These are phyloP conservation scores for Drosophila pallidifrons DNA, from an alignment of 1,140 invertebrate species.

Conservation along the genomic window DNA sequence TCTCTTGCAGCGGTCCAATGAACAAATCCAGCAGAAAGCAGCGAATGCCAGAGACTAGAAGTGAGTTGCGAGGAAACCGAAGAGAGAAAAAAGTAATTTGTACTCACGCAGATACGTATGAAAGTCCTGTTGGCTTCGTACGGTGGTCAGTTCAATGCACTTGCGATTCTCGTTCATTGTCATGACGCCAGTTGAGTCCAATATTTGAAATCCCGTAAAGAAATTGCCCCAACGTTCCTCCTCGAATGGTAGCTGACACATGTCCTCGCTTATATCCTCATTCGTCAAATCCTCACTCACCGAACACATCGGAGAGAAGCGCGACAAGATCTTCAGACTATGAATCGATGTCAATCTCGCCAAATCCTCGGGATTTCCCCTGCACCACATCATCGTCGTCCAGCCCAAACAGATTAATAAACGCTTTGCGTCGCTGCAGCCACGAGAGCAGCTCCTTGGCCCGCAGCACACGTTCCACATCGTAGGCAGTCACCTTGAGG, in stretches of 20 bases:
- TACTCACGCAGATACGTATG: conserved; percentile 61
- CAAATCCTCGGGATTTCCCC: conserved; percentile 13
- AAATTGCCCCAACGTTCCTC: conserved; percentile 71
- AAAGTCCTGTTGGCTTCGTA: conserved; percentile 31
- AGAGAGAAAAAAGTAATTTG: not conserved
- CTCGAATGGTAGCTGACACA: conserved; percentile 46
- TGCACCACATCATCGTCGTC: conserved; percentile 37
- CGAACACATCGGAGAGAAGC: not conserved
- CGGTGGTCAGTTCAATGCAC: conserved; percentile 55
- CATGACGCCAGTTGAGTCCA: conserved; percentile 38
- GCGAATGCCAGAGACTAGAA: conserved; percentile 57
- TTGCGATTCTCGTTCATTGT: conserved; percentile 57
- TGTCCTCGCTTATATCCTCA: conserved; percentile 57
- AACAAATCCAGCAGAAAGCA: conserved; percentile 73
- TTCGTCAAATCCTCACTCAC: not conserved
- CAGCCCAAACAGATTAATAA: conserved; percentile 48
- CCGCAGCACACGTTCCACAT: conserved; percentile 58
- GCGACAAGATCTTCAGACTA: conserved; percentile 25
- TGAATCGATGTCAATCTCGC: conserved; percentile 12
- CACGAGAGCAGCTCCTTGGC: conserved; percentile 50
- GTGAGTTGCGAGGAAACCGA: not conserved
- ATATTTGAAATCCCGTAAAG: conserved; percentile 64
- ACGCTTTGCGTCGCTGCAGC: conserved; percentile 52
- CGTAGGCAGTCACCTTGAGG: conserved; percentile 53
- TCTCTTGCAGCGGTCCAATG: conserved; percentile 52